A percentile compares a stretch with the other conserved stretches of the same genome.
These are phyloP conservation scores for Myrmecobius fasciatus DNA, from an alignment of 2,113 vertebrate genomes.

Conservation along the genomic window DNA sequence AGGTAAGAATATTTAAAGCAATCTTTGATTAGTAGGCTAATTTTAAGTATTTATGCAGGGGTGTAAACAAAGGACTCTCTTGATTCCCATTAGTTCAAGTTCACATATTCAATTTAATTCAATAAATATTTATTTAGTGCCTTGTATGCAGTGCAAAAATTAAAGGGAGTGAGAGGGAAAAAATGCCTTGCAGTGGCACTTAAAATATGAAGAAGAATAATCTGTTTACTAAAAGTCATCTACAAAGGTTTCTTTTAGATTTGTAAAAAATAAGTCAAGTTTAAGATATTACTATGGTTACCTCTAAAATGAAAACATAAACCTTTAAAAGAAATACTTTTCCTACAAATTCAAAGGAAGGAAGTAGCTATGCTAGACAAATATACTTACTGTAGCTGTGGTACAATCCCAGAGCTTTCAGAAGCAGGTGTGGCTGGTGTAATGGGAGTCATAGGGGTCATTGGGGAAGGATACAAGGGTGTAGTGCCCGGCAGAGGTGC, in stretches of 20 bases:
- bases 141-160: not conserved
- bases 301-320: not conserved
- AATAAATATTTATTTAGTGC: not conserved
- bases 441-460: conserved; percentile 98
- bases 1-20: not conserved
- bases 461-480: conserved; percentile 91
- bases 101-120: not conserved
- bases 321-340: not conserved
- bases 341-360: not conserved
- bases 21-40: not conserved
- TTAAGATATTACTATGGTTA: not conserved
- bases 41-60: not conserved
- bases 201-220: not conserved
- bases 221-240: not conserved
- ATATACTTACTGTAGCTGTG: conserved; percentile 94
- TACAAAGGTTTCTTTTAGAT: not conserved
- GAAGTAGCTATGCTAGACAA: accelerated
- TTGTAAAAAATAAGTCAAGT: not conserved
- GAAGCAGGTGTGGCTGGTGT: conserved; percentile 96
- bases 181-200: not conserved
- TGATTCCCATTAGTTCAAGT: not conserved
- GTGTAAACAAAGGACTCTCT: not conserved
- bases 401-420: conserved; percentile 98
- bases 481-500: conserved; percentile 96
- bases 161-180: not conserved